These are phyloP conservation scores for Chitala chitala DNA, from an alignment of 2,113 vertebrate species.

Conservation along the genomic window DNA sequence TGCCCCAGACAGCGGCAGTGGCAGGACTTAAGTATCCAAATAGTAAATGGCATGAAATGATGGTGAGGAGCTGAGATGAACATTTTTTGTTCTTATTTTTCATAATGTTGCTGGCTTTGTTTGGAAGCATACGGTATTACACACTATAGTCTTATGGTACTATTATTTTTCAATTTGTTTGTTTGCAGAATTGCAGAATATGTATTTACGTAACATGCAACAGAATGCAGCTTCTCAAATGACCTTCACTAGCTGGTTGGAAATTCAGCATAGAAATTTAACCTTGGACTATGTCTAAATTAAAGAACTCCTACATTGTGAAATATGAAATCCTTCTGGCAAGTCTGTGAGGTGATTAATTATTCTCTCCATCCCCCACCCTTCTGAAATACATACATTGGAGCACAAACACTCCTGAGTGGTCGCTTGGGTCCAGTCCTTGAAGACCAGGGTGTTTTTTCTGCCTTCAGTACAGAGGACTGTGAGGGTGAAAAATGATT, in stretches of 20 bases:
- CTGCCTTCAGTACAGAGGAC: not conserved
- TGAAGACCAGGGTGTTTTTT: not conserved
- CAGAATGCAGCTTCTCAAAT: not conserved
- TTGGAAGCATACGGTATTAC: not conserved
- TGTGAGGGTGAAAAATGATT: slow-evolving; percentile 15
- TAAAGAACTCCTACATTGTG: not conserved
- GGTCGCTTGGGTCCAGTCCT: not conserved
- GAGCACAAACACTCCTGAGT: not conserved
- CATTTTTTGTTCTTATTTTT: not conserved
- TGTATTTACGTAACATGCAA: not conserved
- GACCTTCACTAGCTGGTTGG: not conserved
- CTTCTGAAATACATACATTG: not conserved
- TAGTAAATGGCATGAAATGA: not conserved
- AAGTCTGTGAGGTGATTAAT: slow-evolving; percentile 1
- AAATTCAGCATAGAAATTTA: not conserved
- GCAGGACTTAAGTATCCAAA: slow-evolving; percentile 4
- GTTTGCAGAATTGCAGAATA: not conserved
- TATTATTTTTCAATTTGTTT: too few relatives aligned
- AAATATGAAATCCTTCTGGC: slow-evolving; percentile 3
- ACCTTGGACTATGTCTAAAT: slow-evolving; percentile 9
- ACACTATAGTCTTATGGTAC: not conserved
- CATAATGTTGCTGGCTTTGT: not conserved
- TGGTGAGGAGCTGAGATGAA: not conserved
- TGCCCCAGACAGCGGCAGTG: not conserved
- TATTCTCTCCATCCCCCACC: not conserved